Evolutionary conservation across 2,113 vertebrate genomes (phyloP), one percentile per base, ranked within the genome.

Genomic region (Corythaixoides concolor): DNA sequence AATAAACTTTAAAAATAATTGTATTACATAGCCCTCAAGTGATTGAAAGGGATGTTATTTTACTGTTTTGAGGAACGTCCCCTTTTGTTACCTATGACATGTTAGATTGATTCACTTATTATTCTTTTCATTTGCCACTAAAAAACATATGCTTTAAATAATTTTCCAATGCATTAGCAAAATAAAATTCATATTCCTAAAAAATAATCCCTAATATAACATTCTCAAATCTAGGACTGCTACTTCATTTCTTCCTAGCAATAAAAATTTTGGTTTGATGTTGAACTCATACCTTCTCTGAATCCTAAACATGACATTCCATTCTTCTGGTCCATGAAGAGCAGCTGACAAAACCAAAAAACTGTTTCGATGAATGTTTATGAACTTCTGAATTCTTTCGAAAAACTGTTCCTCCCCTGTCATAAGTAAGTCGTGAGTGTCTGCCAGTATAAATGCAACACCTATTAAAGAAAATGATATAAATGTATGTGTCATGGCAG

Each of bases 361-460:
- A 90, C 99, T 98, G 95, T 99, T 99, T 52, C 98, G 98, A 96
- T 99, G 99, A 75, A 99, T 98, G 77, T 96, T 97, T 88, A 98
- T 93, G 95, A 99, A 99, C 32, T 93, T 98, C 59, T 98, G 95
- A 85, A 99, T 98, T 91, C 81, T 98, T 58, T 93, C 96, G 89
- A 96, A 96, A 73, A 98, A 89, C 50, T 88, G 60, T 45, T 99
- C 98, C 81, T 98, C 98, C 49, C 95, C 78, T 80, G 70, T 77
- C 43, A 62, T 90, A n/a, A 98, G 93, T 37, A 98, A 96, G 55
- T 98, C 98, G 68, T 98, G 97, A 73, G 94, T 85, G 33, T 98
- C 98, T 63, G 98, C 97, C 91, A 99, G 89, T 83, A 99, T 94
- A 98, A 99, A 99, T 27, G 99, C 99, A 90, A 98, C 97, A 43